phyloP scores from a whole-genome alignment of 2,113 vertebrate genomes.

The Thamnaconus septentrionalis region DNA sequence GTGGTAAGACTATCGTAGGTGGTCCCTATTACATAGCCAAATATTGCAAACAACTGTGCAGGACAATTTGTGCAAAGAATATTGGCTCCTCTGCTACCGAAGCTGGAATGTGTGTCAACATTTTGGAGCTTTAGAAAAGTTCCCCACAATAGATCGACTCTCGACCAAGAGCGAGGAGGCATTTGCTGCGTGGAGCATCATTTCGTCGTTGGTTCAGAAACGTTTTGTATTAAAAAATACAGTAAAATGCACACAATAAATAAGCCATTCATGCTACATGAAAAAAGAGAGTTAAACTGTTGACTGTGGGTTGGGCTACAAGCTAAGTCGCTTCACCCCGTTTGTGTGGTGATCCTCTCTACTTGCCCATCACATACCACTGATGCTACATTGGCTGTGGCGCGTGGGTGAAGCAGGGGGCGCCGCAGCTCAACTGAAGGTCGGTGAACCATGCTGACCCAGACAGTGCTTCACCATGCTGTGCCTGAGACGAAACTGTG shows the following conservation, averaged over 20 bases:
- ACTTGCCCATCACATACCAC: slow-evolving; percentile 27
- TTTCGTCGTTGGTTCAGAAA: slow-evolving; percentile 50
- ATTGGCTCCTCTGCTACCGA: slow-evolving; percentile 62
- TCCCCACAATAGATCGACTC: no score
- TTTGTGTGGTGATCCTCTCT: slow-evolving; percentile 46
- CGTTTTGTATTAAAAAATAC: slow-evolving; percentile 65
- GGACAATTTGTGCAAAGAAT: slow-evolving; percentile 70
- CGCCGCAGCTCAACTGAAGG: not conserved
- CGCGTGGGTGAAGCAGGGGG: slow-evolving; percentile 33
- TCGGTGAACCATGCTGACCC: slow-evolving; percentile 27
- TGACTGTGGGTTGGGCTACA: no score
- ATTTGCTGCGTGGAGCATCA: slow-evolving; percentile 56
- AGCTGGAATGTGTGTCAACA: slow-evolving; percentile 28
- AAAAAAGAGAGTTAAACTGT: slow-evolving; percentile 29
- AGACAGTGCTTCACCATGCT: slow-evolving; percentile 56
- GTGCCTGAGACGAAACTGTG: slow-evolving; percentile 76
- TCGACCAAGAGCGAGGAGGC: slow-evolving; percentile 4
- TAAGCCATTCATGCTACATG: slow-evolving; percentile 66
- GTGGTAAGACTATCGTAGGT: slow-evolving; percentile 52
- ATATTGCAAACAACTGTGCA: slow-evolving; percentile 70
- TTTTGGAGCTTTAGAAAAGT: not conserved
- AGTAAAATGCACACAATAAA: slow-evolving; percentile 70
- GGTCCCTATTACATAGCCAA: slow-evolving; percentile 47
- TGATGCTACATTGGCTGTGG: slow-evolving; percentile 57
- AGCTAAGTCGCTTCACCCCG: slow-evolving; percentile 23